Percentiles rank a stretch among this genome's conserved stretches.
These are phyloP conservation scores for Eudorcas thomsonii DNA, from an alignment of 2,113 vertebrate species.

Conservation along the genomic window DNA sequence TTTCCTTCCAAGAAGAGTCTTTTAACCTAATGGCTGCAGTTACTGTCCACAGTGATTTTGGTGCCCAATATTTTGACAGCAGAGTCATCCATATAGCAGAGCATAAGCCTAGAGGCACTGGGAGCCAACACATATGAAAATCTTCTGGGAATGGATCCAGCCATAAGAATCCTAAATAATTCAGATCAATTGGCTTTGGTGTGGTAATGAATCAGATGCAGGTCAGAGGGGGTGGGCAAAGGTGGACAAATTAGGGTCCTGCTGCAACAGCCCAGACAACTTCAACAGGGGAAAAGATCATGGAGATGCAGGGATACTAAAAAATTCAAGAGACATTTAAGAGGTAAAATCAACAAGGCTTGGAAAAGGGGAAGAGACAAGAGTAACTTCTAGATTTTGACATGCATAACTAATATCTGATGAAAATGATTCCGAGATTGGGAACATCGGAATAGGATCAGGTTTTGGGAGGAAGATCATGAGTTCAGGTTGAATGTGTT, in stretches of 20 bases:
- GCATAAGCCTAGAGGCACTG: not conserved
- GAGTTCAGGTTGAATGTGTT: not conserved
- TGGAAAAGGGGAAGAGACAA: not conserved
- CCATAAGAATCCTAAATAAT: not conserved
- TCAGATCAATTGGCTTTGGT: not conserved
- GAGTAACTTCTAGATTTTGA: not conserved
- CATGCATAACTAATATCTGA: not conserved
- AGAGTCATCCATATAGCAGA: not conserved
- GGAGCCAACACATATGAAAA: not conserved
- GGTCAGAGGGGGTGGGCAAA: too few species aligned
- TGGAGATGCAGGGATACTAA: not conserved
- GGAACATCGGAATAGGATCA: not conserved
- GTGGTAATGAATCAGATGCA: not conserved
- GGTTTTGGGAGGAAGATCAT: not conserved
- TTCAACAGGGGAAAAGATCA: not conserved
- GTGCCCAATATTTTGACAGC: not conserved
- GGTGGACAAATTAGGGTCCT: not conserved
- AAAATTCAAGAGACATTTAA: not conserved
- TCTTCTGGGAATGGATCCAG: not conserved
- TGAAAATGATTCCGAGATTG: not conserved
- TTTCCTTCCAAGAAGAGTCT: not conserved
- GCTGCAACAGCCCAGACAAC: not conserved
- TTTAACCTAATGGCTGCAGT: not conserved
- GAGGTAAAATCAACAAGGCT: not conserved
- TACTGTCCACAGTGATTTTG: not conserved